phyloP scores from a whole-genome alignment of 2,888 invertebrate genomes.

The Lagria hirta region DNA sequence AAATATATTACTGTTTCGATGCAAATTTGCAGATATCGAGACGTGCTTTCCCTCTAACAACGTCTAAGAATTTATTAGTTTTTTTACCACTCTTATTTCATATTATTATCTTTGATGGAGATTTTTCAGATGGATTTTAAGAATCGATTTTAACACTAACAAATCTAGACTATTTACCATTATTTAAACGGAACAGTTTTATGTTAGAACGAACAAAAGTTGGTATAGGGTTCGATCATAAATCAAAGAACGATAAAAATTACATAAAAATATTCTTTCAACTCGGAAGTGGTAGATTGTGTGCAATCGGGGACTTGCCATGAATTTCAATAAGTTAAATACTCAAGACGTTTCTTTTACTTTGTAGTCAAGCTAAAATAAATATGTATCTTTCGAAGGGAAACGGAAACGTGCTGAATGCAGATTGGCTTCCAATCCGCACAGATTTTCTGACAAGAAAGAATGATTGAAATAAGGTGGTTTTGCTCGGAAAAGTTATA shows the following conservation, averaged over 20 bases:
- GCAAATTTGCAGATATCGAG: too few relatives aligned
- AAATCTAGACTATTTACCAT: too few relatives aligned
- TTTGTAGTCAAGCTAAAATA: slow-evolving; percentile 5
- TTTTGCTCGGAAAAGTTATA: too few relatives aligned
- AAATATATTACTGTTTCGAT: too few relatives aligned
- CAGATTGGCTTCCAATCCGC: slow-evolving; percentile 1
- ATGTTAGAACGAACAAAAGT: slow-evolving; percentile 3
- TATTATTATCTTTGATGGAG: too few relatives aligned
- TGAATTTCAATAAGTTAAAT: slow-evolving; percentile 14
- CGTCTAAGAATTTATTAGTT: too few relatives aligned
- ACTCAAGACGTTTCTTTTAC: slow-evolving; percentile 9
- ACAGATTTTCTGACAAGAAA: not conserved
- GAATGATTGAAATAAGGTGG: too few relatives aligned
- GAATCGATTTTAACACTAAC: too few relatives aligned
- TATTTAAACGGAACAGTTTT: slow-evolving; percentile 13
- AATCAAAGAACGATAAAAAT: slow-evolving; percentile 15
- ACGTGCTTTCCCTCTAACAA: too few relatives aligned
- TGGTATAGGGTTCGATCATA: slow-evolving; percentile 4
- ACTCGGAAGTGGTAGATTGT: slow-evolving; percentile 4
- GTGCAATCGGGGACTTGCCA: slow-evolving; percentile 3
- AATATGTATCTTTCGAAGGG: slow-evolving; percentile 13
- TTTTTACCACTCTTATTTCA: too few relatives aligned
- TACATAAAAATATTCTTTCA: slow-evolving; percentile 16
- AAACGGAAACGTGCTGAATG: slow-evolving; percentile 5
- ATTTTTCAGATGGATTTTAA: too few relatives aligned